phyloP scores from a whole-genome alignment of 2,113 vertebrate genomes.

The Xenus cinereus region DNA sequence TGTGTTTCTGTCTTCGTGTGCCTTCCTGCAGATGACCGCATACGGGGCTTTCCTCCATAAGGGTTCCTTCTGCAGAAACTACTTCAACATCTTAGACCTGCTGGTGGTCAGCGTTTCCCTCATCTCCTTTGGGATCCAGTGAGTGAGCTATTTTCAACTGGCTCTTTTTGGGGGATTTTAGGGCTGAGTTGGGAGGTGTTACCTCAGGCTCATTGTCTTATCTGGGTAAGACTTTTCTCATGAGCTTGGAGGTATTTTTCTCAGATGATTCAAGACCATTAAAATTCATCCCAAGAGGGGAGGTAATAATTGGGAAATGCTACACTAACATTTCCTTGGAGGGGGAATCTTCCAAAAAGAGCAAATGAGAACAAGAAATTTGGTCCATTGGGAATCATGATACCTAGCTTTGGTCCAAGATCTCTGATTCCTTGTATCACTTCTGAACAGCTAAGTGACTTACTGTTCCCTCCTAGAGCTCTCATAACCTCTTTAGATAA shows the following conservation, averaged over 20 bases:
- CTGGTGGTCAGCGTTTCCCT: constrained; percentile 99
- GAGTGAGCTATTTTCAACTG: constrained; percentile 73
- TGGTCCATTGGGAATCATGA: neutral
- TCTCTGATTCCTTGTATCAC: neutral
- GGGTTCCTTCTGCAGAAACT: constrained; percentile 98
- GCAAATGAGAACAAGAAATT: neutral
- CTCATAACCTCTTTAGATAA: neutral
- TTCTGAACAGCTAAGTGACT: neutral
- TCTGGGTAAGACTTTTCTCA: neutral
- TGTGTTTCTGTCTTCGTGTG: constrained; percentile 26
- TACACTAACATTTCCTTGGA: neutral
- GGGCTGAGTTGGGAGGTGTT: neutral
- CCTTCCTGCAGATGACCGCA: constrained; percentile 89
- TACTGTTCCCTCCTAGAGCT: neutral
- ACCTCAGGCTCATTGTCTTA: neutral
- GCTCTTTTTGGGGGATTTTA: neutral
- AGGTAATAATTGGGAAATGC: neutral
- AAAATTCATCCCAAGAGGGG: neutral
- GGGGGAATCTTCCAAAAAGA: neutral
- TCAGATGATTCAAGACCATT: neutral
- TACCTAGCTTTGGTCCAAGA: neutral
- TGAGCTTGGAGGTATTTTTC: neutral
- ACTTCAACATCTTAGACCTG: constrained; percentile 98
- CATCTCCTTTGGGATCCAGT: constrained; percentile 99
- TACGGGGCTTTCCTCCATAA: constrained; percentile 98